phyloP scores from a whole-genome alignment of 2,888 invertebrate species.

The Syrphus vitripennis region DNA sequence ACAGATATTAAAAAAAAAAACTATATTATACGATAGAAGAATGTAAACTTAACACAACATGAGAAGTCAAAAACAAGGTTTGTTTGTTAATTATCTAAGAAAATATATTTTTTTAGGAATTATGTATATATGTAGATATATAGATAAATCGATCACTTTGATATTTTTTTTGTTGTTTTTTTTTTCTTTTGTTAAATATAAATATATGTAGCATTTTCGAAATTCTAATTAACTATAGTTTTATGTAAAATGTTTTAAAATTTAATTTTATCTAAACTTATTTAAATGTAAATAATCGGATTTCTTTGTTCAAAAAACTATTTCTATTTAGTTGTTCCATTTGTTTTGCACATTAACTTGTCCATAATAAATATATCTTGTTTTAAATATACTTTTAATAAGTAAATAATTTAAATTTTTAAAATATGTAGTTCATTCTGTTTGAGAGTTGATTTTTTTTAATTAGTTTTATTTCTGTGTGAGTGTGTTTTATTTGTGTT shows the following conservation, averaged over 20 bases:
- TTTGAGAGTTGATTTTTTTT: slow-evolving; percentile 12
- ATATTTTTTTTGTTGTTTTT: slow-evolving; percentile 12
- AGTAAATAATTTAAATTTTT: slow-evolving; percentile 55
- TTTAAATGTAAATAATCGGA: slow-evolving; percentile 67
- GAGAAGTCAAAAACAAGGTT: slow-evolving; percentile 12
- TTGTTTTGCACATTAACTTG: slow-evolving; percentile 18
- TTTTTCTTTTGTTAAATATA: slow-evolving; percentile 32
- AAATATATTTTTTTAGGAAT: slow-evolving; percentile 28
- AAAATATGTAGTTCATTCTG: slow-evolving; percentile 17
- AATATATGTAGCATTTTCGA: slow-evolving; percentile 57
- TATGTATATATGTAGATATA: slow-evolving; percentile 13
- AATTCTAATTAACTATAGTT: slow-evolving; percentile 49
- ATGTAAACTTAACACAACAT: slow-evolving; percentile 51
- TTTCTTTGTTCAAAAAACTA: slow-evolving; percentile 60
- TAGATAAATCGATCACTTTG: slow-evolving; percentile 59
- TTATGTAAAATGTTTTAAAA: slow-evolving; percentile 45
- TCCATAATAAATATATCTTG: slow-evolving; percentile 54
- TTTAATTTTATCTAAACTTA: slow-evolving; percentile 59
- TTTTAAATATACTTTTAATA: slow-evolving; percentile 13
- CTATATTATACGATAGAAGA: neutral
- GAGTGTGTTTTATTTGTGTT: slow-evolving; percentile 28
- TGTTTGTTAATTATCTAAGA: slow-evolving; percentile 32
- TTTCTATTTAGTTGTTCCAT: slow-evolving; percentile 43
- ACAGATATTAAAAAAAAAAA: neutral
- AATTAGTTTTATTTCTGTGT: slow-evolving; percentile 15